Conservation (phyloP, 2,113 vertebrate species). For the Camelus bactrianus region DNA sequence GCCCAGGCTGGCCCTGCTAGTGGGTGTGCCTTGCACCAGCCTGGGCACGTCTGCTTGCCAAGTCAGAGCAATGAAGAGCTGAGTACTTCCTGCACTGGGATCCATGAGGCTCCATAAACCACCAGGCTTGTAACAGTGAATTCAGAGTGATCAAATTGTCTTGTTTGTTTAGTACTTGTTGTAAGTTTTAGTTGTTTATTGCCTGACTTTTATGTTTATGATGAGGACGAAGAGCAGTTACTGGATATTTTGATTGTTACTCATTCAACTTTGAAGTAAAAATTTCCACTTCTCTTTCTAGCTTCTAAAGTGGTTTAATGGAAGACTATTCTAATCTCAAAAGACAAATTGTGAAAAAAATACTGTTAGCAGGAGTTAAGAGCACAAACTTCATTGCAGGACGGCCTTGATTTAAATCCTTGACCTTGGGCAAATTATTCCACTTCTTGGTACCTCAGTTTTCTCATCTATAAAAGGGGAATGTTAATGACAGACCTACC, state of each 20-base stretch:
- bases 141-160: background rate
- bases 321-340: constrained; percentile 15
- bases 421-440: background rate
- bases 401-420: constrained; percentile 20
- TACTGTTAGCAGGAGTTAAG: background rate
- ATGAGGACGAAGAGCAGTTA: background rate
- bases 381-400: background rate
- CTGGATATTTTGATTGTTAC: constrained; percentile 41
- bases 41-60: constrained; percentile 13
- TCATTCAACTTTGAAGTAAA: constrained; percentile 58
- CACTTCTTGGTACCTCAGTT: background rate
- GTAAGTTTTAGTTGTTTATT: constrained; percentile 46
- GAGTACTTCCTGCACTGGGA: background rate
- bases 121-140: background rate
- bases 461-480: background rate
- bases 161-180: background rate
- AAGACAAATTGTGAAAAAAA: background rate
- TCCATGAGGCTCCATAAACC: background rate
- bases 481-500: background rate
- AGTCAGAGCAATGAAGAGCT: background rate
- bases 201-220: constrained; percentile 26
- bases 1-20: background rate
- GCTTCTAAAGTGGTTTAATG: background rate
- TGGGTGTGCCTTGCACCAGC: background rate
- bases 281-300: constrained; percentile 46